Percentiles rank a stretch among this genome's conserved stretches.
These are phyloP conservation scores for Ornithorhynchus anatinus DNA, from an alignment of 2,113 vertebrate genomes.

Conservation along the genomic window DNA sequence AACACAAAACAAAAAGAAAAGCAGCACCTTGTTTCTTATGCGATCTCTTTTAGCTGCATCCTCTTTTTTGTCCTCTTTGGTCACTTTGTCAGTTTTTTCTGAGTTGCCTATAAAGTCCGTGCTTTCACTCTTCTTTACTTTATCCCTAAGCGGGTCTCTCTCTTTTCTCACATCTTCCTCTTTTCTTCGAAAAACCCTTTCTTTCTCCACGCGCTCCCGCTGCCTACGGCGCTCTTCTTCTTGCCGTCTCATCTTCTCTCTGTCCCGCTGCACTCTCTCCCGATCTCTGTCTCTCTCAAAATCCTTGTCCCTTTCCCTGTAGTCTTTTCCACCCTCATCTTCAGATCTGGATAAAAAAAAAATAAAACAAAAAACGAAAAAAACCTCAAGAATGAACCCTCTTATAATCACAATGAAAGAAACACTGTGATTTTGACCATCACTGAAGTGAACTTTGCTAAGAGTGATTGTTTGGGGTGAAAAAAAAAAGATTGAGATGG, in stretches of 20 bases:
- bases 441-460: not conserved
- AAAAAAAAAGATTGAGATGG: constrained; percentile 5
- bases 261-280: constrained; percentile 84
- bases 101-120: constrained; percentile 69
- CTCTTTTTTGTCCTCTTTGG: constrained; percentile 87
- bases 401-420: not conserved
- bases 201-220: constrained; percentile 90
- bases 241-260: constrained; percentile 83
- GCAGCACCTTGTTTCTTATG: constrained; percentile 91
- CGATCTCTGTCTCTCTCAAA: constrained; percentile 85
- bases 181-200: constrained; percentile 83
- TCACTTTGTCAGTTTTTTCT: constrained; percentile 78
- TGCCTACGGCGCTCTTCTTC: constrained; percentile 90
- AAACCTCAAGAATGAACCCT: not conserved
- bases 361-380: constrained; percentile 2
- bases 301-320: constrained; percentile 84
- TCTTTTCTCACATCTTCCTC: constrained; percentile 89
- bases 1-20: constrained; percentile 46
- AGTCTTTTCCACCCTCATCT: constrained; percentile 85
- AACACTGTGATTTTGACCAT: not conserved
- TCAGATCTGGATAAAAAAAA: constrained; percentile 77
- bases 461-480: not conserved
- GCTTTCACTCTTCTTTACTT: constrained; percentile 77
- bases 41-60: constrained; percentile 87
- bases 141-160: constrained; percentile 83